Conservation (phyloP, 2,888 invertebrate species). For the Scaptomyza flava region DNA sequence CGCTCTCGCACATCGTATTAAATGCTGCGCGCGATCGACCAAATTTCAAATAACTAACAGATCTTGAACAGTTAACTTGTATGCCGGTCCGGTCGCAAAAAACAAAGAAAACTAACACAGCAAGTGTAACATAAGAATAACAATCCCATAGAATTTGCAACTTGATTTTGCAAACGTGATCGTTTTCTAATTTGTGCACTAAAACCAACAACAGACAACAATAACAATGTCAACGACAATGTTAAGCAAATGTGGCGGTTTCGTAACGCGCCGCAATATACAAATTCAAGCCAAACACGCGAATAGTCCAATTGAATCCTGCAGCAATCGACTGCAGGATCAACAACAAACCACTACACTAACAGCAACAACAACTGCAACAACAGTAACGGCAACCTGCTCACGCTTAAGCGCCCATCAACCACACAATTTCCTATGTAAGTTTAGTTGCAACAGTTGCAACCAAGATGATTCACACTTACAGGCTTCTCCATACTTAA, state of each 20-base stretch:
- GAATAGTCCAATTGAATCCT: slow-evolving; percentile 1
- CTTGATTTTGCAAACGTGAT: neutral
- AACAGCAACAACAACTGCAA: slow-evolving; percentile 4
- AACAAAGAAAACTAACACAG: neutral
- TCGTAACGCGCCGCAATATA: slow-evolving; percentile 33
- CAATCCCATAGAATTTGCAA: neutral
- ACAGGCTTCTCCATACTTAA: neutral
- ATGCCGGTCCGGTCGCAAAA: slow-evolving; percentile 1
- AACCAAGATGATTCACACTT: slow-evolving; percentile 1
- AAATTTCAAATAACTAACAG: slow-evolving; percentile 51
- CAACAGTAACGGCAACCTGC: neutral
- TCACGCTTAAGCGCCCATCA: slow-evolving; percentile 9
- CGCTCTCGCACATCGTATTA: slow-evolving; percentile 33
- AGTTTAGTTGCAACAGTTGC: slow-evolving; percentile 26
- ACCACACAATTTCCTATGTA: slow-evolving; percentile 22
- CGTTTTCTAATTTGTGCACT: neutral
- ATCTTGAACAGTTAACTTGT: slow-evolving; percentile 62
- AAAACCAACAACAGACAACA: neutral
- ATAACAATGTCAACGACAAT: slow-evolving; percentile 6
- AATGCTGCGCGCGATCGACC: slow-evolving; percentile 27
- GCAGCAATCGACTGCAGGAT: neutral
- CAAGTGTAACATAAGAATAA: neutral
- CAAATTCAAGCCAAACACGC: slow-evolving; percentile 24
- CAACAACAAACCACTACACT: neutral
- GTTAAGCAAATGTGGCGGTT: slow-evolving; percentile 40